phyloP scores from a whole-genome alignment of 2,888 invertebrate genomes.

The Argyresthia goedartella region DNA sequence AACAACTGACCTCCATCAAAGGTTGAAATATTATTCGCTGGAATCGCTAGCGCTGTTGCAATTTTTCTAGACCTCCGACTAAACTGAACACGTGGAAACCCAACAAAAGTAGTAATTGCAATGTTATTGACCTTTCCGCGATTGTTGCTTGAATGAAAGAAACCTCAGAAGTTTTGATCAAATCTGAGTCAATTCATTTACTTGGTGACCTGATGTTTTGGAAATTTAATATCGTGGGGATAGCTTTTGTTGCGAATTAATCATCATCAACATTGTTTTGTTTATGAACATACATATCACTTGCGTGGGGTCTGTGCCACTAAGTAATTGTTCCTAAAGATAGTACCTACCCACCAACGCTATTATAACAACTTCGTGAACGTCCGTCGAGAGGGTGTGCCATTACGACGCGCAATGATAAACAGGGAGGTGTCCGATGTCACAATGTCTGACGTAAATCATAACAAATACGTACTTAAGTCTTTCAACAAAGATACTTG shows the following conservation, averaged over 20 bases:
- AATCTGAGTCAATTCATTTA: background rate
- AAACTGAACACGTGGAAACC: background rate
- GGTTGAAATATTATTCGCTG: background rate
- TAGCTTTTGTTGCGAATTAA: too few species aligned
- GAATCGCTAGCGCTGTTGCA: too few species aligned
- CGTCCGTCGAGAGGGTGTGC: background rate
- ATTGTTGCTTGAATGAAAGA: background rate
- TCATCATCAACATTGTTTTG: too few species aligned
- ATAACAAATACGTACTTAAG: background rate
- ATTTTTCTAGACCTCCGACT: too few species aligned
- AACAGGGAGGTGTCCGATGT: background rate
- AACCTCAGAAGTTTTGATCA: background rate
- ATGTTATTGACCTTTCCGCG: background rate
- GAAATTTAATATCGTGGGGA: too few species aligned
- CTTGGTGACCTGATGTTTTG: too few species aligned
- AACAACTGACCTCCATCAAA: background rate
- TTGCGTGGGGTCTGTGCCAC: too few species aligned
- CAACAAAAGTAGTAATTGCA: background rate
- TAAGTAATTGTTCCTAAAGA: too few species aligned
- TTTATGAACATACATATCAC: too few species aligned
- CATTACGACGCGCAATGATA: background rate
- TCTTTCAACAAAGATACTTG: too few species aligned
- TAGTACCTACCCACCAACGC: too few species aligned
- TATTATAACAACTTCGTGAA: too few species aligned
- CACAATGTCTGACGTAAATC: background rate